phyloP scores from a whole-genome alignment of 2,797 vertebrate genomes.

The Gymnodraco acuticeps region DNA sequence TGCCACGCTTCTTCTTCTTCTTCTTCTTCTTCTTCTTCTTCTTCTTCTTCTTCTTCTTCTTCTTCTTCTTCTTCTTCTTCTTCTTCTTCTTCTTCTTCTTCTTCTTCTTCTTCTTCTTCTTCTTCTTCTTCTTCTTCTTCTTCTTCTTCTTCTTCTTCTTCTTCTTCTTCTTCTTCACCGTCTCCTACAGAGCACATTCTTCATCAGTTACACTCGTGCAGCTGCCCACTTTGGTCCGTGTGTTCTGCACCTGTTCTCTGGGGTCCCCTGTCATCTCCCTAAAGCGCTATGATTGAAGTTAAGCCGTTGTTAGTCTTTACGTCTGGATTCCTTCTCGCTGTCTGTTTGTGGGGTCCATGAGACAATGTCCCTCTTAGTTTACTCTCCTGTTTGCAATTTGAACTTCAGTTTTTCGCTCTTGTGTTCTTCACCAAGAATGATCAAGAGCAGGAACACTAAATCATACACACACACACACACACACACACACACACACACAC shows the following conservation, averaged over 20 bases:
- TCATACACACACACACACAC: not conserved
- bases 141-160: too few relatives aligned
- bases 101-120: too few relatives aligned
- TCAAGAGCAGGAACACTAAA: not conserved
- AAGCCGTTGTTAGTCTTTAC: constrained; percentile 25
- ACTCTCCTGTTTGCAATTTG: not conserved
- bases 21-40: too few relatives aligned
- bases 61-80: not conserved
- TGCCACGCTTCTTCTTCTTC: not conserved
- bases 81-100: not conserved
- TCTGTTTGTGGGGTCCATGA: constrained; percentile 10
- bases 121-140: too few relatives aligned
- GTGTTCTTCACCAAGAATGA: not conserved
- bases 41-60: too few relatives aligned
- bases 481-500: constrained; percentile 36
- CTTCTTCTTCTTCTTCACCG: constrained; percentile 13
- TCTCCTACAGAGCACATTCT: constrained; percentile 52
- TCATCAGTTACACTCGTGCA: constrained; percentile 60
- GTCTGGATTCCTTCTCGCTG: constrained; percentile 50
- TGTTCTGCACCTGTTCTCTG: constrained; percentile 72
- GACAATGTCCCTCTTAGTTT: not conserved
- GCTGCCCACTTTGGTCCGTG: constrained; percentile 70
- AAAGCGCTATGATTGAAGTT: constrained; percentile 7
- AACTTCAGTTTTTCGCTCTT: not conserved
- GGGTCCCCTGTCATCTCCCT: constrained; percentile 47